phyloP scores from a whole-genome alignment of 2,113 vertebrate genomes.

The Alces alces region DNA sequence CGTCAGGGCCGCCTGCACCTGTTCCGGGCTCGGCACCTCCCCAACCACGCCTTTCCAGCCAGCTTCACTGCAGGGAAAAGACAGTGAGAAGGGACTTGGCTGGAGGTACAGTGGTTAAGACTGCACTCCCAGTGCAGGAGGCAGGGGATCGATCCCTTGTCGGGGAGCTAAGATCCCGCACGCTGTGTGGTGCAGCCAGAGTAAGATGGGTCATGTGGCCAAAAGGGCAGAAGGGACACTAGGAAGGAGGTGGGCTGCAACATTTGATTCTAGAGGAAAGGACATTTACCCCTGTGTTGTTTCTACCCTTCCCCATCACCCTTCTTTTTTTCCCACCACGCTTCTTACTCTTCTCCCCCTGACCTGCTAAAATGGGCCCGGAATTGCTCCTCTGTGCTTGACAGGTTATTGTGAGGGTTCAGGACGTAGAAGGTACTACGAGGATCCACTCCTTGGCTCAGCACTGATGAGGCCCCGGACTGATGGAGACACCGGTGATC shows the following conservation, averaged over 20 bases:
- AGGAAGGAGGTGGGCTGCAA: not conserved
- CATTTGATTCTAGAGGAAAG: not conserved
- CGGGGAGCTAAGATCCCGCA: not conserved
- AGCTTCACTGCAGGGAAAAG: conserved; percentile 74
- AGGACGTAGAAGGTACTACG: conserved; percentile 88
- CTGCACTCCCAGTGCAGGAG: not conserved
- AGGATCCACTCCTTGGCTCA: conserved; percentile 84
- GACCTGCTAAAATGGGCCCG: conserved; percentile 90
- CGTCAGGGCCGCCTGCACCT: conserved; percentile 84
- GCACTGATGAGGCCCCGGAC: conserved; percentile 77
- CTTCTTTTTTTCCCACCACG: not conserved
- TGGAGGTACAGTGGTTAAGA: not conserved
- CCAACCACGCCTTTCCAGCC: conserved; percentile 90
- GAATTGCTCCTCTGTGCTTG: conserved; percentile 86
- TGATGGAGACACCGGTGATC: not conserved
- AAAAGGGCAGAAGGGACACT: not conserved
- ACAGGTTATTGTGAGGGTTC: conserved; percentile 90
- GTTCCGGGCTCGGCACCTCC: conserved; percentile 78
- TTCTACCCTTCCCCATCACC: not conserved
- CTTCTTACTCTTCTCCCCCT: not conserved
- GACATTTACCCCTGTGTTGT: not conserved
- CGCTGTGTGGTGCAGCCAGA: not conserved
- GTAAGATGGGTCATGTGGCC: not conserved
- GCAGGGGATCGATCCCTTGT: not conserved
- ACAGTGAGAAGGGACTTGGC: not conserved